A percentile compares a stretch with the other conserved stretches of the same genome.
These are phyloP conservation scores for Carollia perspicillata DNA, from an alignment of 2,113 vertebrate genomes.

Conservation along the genomic window DNA sequence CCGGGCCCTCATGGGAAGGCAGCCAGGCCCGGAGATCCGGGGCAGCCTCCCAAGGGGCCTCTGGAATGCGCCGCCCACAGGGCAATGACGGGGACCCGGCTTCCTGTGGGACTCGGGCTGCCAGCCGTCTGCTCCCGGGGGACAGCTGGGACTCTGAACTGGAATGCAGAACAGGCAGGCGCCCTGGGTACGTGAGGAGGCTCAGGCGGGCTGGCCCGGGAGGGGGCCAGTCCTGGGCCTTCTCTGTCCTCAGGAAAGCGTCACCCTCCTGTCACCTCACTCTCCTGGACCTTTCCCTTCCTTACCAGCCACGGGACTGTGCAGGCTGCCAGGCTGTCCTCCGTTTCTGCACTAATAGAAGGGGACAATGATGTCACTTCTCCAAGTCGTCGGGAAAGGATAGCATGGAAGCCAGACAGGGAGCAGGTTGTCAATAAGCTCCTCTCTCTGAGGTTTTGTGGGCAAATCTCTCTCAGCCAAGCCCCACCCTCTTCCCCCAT, in stretches of 20 bases:
- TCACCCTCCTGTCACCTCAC: neutral
- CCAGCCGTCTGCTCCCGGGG: neutral
- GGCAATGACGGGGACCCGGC: neutral
- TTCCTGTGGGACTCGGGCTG: neutral
- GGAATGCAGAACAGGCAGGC: neutral
- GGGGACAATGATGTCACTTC: rapidly evolving
- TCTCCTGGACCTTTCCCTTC: too few species aligned
- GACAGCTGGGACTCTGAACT: neutral
- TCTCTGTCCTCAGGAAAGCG: neutral
- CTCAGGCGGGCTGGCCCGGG: rapidly evolving
- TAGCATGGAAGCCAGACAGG: rapidly evolving
- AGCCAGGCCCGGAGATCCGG: neutral
- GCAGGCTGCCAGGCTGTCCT: neutral
- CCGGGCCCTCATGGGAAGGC: rapidly evolving
- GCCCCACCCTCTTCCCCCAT: neutral
- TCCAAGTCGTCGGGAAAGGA: rapidly evolving
- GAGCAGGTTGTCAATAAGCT: rapidly evolving
- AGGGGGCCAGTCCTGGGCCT: neutral
- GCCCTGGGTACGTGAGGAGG: neutral
- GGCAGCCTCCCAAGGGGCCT: neutral
- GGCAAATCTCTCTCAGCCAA: neutral
- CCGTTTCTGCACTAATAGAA: neutral
- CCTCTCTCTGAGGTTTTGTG: rapidly evolving
- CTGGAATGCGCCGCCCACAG: neutral
- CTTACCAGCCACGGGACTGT: rapidly evolving